Evolutionary conservation across 2,888 invertebrate genomes (phyloP).

Genomic region (Drosophila silvestris): DNA sequence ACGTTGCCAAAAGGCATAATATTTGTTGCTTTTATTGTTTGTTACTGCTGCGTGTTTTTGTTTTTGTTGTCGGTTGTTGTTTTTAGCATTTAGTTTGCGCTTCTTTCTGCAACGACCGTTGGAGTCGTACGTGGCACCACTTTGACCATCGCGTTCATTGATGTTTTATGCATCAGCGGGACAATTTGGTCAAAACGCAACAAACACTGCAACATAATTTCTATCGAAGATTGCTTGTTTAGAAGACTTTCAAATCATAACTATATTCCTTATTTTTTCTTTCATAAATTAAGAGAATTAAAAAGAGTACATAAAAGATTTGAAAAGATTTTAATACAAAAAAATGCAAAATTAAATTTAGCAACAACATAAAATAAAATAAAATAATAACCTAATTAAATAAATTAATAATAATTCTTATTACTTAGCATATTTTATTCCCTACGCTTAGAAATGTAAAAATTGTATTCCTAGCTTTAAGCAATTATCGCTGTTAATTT

Average conservation of each 20-base stretch:
- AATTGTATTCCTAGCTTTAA: background rate
- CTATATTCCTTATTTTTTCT: background rate
- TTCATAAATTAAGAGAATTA: background rate
- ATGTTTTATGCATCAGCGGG: constrained; percentile 77
- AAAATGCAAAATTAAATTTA: background rate
- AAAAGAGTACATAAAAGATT: background rate
- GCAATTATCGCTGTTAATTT: constrained; percentile 2
- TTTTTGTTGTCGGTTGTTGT: background rate
- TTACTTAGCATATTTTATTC: background rate
- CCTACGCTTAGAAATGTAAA: background rate
- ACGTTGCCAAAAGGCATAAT: constrained; percentile 78
- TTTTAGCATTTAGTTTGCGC: constrained; percentile 72
- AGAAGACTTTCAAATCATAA: background rate
- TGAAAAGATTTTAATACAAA: no score
- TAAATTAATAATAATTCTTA: background rate
- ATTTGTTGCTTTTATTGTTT: constrained; percentile 49
- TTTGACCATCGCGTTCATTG: constrained; percentile 70
- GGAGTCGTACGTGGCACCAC: constrained; percentile 46
- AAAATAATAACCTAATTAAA: background rate
- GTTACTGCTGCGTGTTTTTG: constrained; percentile 13
- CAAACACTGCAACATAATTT: constrained; percentile 41
- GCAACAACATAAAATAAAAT: background rate
- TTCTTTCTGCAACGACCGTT: constrained; percentile 59
- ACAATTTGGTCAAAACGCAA: constrained; percentile 49
- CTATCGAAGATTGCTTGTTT: background rate